Evolutionary conservation across 2,113 vertebrate genomes (phyloP).

Genomic region (Haliaeetus leucogaster): DNA sequence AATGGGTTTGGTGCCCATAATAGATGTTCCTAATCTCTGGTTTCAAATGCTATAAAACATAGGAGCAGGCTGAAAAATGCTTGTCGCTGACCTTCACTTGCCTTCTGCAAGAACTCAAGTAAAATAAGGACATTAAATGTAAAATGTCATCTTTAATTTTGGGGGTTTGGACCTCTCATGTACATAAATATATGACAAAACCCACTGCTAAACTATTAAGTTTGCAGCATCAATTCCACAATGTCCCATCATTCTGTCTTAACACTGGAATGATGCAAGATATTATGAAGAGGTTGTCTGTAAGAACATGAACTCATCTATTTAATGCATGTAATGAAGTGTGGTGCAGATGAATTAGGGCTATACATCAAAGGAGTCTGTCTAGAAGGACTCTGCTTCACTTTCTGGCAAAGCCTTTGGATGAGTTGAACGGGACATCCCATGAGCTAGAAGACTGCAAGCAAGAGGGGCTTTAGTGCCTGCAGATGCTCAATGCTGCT

Average conservation of each 20-base stretch:
- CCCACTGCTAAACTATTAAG: background rate
- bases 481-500: background rate
- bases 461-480: background rate
- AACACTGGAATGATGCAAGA: background rate
- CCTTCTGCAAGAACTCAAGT: background rate
- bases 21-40: background rate
- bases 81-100: background rate
- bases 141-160: background rate
- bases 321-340: background rate
- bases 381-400: background rate
- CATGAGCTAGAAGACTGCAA: background rate
- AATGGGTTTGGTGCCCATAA: background rate
- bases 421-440: background rate
- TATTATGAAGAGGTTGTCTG: background rate
- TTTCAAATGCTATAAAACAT: background rate
- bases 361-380: background rate
- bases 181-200: background rate
- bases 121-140: background rate
- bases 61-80: background rate
- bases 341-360: background rate
- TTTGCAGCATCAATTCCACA: background rate
- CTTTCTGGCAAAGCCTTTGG: background rate
- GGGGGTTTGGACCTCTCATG: background rate
- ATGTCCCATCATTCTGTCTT: background rate
- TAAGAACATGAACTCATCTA: background rate